A percentile compares a stretch with the other conserved stretches of the same genome.
phyloP scores from a whole-genome alignment of 1,140 invertebrate species.

The Metopolophium dirhodum region DNA sequence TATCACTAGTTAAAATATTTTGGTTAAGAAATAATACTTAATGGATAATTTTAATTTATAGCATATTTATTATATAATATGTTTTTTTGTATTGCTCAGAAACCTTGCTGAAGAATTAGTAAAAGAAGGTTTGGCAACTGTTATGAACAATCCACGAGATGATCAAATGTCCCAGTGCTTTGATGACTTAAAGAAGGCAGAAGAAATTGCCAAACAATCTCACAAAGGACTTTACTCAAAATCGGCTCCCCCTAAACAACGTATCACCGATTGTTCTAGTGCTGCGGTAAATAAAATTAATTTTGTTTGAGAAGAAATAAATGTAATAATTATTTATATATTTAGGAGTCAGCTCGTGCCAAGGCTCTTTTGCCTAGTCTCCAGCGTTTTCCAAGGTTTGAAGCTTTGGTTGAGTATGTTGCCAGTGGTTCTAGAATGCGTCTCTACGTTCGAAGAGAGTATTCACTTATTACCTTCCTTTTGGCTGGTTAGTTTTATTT shows the following conservation, averaged over 20 bases:
- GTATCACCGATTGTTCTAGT: slow-evolving; percentile 56
- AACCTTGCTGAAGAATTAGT: slow-evolving; percentile 96
- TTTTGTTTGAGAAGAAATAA: background rate
- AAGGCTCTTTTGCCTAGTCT: slow-evolving; percentile 57
- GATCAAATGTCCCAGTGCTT: slow-evolving; percentile 95
- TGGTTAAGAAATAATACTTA: background rate
- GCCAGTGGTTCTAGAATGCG: slow-evolving; percentile 71
- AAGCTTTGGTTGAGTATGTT: slow-evolving; percentile 64
- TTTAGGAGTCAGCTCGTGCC: slow-evolving; percentile 57
- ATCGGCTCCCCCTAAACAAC: slow-evolving; percentile 51
- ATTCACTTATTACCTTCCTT: slow-evolving; percentile 92
- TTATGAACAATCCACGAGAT: slow-evolving; percentile 91
- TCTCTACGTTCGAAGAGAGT: slow-evolving; percentile 93
- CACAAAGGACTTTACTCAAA: slow-evolving; percentile 54
- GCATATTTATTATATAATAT: background rate
- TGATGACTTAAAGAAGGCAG: slow-evolving; percentile 91
- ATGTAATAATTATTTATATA: background rate
- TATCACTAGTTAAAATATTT: background rate
- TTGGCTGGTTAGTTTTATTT: slow-evolving; percentile 70
- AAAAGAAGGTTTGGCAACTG: slow-evolving; percentile 88
- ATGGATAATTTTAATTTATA: background rate
- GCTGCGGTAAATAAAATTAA: slow-evolving; percentile 38
- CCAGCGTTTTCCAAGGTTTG: slow-evolving; percentile 68
- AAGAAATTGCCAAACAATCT: slow-evolving; percentile 89
- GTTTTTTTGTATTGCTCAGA: slow-evolving; percentile 63